Base-by-base conservation (phyloP, 2,888 invertebrate genomes). In the Drosophila putrida region DNA sequence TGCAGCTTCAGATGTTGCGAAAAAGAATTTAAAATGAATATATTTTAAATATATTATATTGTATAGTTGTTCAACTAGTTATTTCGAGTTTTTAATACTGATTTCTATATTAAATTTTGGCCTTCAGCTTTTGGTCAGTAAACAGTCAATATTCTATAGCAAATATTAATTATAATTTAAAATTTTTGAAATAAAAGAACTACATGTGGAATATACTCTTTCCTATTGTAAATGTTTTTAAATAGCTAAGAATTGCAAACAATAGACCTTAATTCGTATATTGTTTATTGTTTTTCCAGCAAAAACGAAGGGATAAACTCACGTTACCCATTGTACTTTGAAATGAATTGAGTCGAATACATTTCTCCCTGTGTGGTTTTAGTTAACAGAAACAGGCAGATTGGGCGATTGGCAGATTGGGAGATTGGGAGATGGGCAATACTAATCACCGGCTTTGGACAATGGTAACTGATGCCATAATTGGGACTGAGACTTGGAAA, bases 391-490 rank as follows among this genome's bases (percentile, higher is more conserved):
- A 55, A 43, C 15, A 13, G 49, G 28, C 20, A 25, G 25, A 60
- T 38, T 60, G 61, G 20, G n/a, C 31, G 58, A 43, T 53, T 65
- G 59, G 44, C 53, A 33, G 33, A 53, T 46, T 63, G 62, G 27
- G 4, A 31, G 47, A 51, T 46, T 58, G 67, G 39, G 10, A 47
- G 59, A 53, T 60, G 53, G 63, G 44, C 62, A 53, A 57, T 50
- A 57, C 53, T 73, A 55, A 73, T 73, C 71, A 59, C 54, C 41
- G 27, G 28, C 35, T 31, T 11, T 51, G 28, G 44, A 73, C 78
- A 76, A 76, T 77, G 74, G 62, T 47, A 65, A 65, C 62, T 63
- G 70, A 76, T 70, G 75, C 77, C 67, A 63, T 78, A 74, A 74
- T 77, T 78, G 71, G 78, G 13, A 59, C 27, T 50, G 47, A 35